phyloP scores from a whole-genome alignment of 1,140 invertebrate genomes.

The Eurytemora carolleeae region DNA sequence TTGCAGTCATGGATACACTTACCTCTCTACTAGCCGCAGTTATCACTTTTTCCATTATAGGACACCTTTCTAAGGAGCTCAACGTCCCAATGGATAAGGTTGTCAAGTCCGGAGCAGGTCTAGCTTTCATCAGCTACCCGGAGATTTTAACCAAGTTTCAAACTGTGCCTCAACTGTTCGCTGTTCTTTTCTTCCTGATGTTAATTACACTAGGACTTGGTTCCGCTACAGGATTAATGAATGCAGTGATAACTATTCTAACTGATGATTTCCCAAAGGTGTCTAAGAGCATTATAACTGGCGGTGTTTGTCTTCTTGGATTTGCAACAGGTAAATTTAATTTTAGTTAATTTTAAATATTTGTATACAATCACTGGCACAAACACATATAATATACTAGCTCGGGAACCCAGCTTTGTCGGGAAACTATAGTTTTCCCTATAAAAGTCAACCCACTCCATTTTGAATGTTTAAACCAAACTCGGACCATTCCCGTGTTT shows the following conservation, averaged over 20 bases:
- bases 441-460: no score
- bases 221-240: conserved; percentile 30
- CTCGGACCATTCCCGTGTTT: no score
- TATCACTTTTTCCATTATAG: conserved; percentile 37
- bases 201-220: conserved; percentile 46
- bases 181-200: conserved; percentile 77
- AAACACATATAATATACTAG: no score
- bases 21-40: conserved; percentile 57
- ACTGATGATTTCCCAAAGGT: conserved; percentile 42
- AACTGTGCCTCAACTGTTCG: conserved; percentile 46
- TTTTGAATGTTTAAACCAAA: no score
- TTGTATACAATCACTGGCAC: no score
- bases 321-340: no score
- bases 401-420: no score
- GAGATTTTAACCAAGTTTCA: conserved; percentile 66
- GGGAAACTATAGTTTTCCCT: no score
- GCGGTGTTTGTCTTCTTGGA: conserved; percentile 34
- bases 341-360: no score
- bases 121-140: conserved; percentile 64
- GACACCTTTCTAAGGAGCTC: conserved; percentile 26
- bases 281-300: conserved; percentile 38
- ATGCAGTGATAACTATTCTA: conserved; percentile 42
- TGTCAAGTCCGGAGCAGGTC: conserved; percentile 43
- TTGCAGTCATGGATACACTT: conserved; percentile 31
- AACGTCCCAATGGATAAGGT: conserved; percentile 38